These are phyloP conservation scores for Cottus gobio DNA, from an alignment of 2,113 vertebrate species.

Conservation along the genomic window DNA sequence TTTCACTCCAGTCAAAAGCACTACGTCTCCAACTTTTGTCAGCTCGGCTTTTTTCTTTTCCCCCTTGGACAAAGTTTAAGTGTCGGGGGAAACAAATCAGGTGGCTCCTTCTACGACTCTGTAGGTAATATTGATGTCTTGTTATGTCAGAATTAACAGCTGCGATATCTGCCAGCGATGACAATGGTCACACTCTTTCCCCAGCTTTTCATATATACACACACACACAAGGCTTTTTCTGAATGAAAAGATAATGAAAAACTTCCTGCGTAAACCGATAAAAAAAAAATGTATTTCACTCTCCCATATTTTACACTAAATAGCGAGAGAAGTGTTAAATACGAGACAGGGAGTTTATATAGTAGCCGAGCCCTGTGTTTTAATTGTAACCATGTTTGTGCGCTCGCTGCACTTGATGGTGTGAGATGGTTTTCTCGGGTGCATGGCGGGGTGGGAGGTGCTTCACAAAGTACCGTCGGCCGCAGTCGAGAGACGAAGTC, in stretches of 20 bases:
- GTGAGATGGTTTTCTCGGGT: constrained; percentile 42
- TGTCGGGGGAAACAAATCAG: constrained; percentile 9
- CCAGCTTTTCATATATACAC: not conserved
- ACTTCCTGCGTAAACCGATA: not conserved
- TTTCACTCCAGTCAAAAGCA: constrained; percentile 27
- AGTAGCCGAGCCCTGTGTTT: constrained; percentile 41
- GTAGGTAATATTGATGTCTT: constrained; percentile 11
- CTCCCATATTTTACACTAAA: constrained; percentile 41
- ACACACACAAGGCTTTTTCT: not conserved
- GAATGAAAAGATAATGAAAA: constrained; percentile 22
- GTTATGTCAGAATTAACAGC: constrained; percentile 32
- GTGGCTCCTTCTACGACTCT: constrained; percentile 14
- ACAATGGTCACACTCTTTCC: constrained; percentile 1
- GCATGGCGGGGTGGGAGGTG: not conserved
- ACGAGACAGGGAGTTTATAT: constrained; percentile 17
- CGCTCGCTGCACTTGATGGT: constrained; percentile 38
- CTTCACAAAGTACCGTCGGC: constrained; percentile 40
- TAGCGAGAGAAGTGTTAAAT: constrained; percentile 19
- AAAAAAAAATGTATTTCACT: constrained; percentile 8
- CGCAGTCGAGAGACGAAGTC: constrained; percentile 7
- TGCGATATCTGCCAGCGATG: not conserved
- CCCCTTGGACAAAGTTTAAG: constrained; percentile 14
- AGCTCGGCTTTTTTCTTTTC: constrained; percentile 21
- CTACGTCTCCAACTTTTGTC: constrained; percentile 16
- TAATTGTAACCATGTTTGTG: constrained; percentile 66